A percentile compares a stretch with the other conserved stretches of the same genome.
These are phyloP conservation scores for Percopsis omiscomaycus DNA, from an alignment of 2,797 vertebrate species.

Conservation along the genomic window DNA sequence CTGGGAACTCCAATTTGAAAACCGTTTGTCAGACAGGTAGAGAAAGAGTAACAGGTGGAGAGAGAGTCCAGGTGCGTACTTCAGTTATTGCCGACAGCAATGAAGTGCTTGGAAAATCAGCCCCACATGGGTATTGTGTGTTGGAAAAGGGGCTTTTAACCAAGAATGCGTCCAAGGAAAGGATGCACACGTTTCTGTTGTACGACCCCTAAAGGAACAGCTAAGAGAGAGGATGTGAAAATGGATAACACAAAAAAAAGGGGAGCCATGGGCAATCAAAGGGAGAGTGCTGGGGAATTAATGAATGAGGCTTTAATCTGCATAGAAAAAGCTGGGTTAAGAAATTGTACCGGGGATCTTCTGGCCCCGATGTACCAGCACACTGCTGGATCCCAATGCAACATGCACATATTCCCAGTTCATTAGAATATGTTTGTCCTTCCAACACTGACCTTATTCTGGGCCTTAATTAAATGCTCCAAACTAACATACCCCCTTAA, in stretches of 20 bases:
- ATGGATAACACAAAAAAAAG: constrained; percentile 15
- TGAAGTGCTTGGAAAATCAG: too few relatives aligned
- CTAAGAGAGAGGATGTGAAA: background rate
- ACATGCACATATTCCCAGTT: constrained; percentile 56
- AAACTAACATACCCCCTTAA: constrained; percentile 63
- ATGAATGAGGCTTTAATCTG: constrained; percentile 76
- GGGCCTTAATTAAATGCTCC: constrained; percentile 78
- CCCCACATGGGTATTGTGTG: too few relatives aligned
- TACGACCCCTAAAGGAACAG: constrained; percentile 31
- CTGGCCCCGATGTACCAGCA: constrained; percentile 63
- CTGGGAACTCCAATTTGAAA: too few relatives aligned
- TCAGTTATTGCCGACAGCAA: too few relatives aligned
- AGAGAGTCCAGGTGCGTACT: too few relatives aligned
- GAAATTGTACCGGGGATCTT: constrained; percentile 66
- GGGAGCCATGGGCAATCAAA: constrained; percentile 56
- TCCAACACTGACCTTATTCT: constrained; percentile 78
- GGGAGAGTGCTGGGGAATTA: constrained; percentile 56
- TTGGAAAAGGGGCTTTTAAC: too few relatives aligned
- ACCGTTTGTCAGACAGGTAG: too few relatives aligned
- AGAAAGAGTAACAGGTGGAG: too few relatives aligned
- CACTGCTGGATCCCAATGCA: constrained; percentile 49
- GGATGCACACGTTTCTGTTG: constrained; percentile 45
- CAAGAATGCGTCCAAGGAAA: constrained; percentile 47
- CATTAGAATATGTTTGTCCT: constrained; percentile 82
- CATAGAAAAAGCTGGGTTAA: constrained; percentile 67